Conservation (phyloP, 2,113 vertebrate species). For the Haemorhous mexicanus region DNA sequence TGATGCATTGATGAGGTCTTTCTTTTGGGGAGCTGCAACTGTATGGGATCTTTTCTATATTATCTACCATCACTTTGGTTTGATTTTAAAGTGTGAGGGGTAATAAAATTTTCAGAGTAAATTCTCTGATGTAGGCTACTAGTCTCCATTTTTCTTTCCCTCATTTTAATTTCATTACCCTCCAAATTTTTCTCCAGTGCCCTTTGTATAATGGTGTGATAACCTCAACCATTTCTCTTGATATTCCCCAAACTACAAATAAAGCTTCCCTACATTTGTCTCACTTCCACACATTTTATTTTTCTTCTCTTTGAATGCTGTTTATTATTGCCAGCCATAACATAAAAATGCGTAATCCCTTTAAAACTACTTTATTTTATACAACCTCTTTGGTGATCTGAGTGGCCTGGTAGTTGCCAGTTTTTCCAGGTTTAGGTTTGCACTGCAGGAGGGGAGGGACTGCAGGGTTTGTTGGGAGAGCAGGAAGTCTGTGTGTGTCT, state of each 20-base stretch:
- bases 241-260: not conserved
- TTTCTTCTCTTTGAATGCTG: not conserved
- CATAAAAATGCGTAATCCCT: not conserved
- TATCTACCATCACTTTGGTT: not conserved
- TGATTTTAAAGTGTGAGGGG: not conserved
- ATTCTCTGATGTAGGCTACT: not conserved
- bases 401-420: not conserved
- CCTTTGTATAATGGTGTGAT: not conserved
- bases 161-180: not conserved
- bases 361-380: not conserved
- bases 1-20: not conserved
- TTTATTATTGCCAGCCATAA: not conserved
- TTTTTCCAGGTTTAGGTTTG: not conserved
- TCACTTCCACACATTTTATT: not conserved
- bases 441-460: not conserved
- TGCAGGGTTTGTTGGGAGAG: not conserved
- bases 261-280: not conserved
- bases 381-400: not conserved
- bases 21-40: not conserved
- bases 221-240: not conserved
- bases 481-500: not conserved
- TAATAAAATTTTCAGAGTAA: not conserved
- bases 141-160: not conserved
- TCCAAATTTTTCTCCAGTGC: not conserved
- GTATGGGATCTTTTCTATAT: fast-evolving